Conservation (phyloP, 2,113 vertebrate genomes). For the Turnix velox region DNA sequence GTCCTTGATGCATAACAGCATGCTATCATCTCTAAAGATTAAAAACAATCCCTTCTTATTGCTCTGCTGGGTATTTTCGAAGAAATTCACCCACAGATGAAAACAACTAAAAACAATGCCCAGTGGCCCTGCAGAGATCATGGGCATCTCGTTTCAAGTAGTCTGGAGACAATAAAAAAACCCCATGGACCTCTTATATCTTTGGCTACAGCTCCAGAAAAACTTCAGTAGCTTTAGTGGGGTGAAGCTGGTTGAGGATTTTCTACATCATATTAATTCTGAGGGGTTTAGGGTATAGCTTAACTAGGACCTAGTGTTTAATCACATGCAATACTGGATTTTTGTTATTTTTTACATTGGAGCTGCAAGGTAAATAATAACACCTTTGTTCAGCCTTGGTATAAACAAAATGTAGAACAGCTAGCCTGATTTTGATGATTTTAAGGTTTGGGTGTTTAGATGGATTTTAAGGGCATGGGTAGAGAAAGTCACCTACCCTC, state of each 20-base stretch:
- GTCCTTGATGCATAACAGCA: conserved; percentile 49
- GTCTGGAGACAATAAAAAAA: conserved; percentile 6
- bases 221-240: neutral
- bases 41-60: conserved; percentile 58
- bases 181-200: neutral
- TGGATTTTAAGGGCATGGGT: neutral
- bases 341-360: neutral
- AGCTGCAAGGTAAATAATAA: neutral
- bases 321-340: neutral
- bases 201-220: neutral
- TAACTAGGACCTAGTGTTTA: neutral
- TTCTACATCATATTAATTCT: neutral
- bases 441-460: neutral
- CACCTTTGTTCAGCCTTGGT: neutral
- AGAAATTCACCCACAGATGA: conserved; percentile 41
- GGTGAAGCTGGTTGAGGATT: neutral
- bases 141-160: neutral
- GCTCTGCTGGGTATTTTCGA: conserved; percentile 50
- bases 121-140: neutral
- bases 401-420: neutral
- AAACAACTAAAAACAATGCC: conserved; percentile 44
- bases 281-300: neutral
- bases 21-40: conserved; percentile 54
- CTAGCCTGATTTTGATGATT: neutral
- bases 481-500: neutral